A percentile compares a stretch with the other conserved stretches of the same genome.
Conservation (phyloP, 2,888 invertebrate species). For the Augiades crinisus region DNA sequence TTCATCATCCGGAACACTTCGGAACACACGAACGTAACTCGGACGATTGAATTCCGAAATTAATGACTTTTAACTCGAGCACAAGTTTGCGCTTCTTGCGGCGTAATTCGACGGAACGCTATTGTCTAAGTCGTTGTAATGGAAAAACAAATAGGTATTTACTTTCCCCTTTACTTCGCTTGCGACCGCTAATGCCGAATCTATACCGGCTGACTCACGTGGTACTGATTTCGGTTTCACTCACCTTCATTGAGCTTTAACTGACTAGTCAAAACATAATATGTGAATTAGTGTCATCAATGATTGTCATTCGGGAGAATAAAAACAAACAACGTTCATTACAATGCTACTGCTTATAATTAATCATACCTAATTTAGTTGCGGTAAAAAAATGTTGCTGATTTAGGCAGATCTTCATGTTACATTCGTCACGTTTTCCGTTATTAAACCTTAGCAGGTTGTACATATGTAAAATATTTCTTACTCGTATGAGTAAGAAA, state of each 20-base stretch:
- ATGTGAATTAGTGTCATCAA: constrained; percentile 15
- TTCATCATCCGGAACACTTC: constrained; percentile 57
- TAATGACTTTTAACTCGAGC: constrained; percentile 50
- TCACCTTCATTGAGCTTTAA: constrained; percentile 54
- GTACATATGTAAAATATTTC: too few relatives aligned
- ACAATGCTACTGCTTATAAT: neutral
- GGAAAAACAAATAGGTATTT: constrained; percentile 74
- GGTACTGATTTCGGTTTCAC: constrained; percentile 74
- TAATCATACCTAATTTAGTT: constrained; percentile 12
- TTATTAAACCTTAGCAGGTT: neutral
- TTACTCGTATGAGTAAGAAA: too few relatives aligned
- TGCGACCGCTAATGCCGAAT: constrained; percentile 65
- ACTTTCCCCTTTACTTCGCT: constrained; percentile 77
- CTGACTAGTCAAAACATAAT: constrained; percentile 51
- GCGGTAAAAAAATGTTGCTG: neutral
- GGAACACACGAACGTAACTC: constrained; percentile 54
- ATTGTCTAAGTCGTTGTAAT: constrained; percentile 55
- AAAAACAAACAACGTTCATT: constrained; percentile 6
- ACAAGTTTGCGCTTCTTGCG: constrained; percentile 39
- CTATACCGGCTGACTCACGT: constrained; percentile 71
- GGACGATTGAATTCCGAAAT: constrained; percentile 49
- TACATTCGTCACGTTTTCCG: neutral
- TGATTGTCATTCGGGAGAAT: neutral
- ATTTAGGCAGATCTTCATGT: neutral
- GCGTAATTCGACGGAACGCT: constrained; percentile 45